Conservation (phyloP, 2,888 invertebrate genomes). For the Hemicrepidius hirtus region DNA sequence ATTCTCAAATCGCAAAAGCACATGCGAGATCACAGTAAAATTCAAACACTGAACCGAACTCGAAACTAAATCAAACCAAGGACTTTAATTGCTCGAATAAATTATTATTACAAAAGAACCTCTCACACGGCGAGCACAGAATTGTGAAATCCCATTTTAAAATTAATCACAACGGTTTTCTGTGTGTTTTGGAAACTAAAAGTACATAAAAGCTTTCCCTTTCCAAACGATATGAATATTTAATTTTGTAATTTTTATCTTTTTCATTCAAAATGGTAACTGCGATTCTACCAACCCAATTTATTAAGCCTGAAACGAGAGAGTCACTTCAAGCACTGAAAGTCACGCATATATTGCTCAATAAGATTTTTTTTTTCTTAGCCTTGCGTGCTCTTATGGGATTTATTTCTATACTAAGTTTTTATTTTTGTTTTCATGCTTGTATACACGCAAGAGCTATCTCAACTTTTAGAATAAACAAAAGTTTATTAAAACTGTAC, state of each 20-base stretch:
- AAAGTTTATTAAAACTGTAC: no score
- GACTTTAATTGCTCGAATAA: conserved; percentile 48
- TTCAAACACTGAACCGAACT: conserved; percentile 14
- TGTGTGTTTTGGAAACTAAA: conserved; percentile 37
- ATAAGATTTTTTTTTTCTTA: not conserved
- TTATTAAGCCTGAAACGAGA: not conserved
- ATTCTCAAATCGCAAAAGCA: not conserved
- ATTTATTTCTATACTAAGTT: not conserved
- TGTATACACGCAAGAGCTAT: no score
- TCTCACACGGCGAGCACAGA: conserved; percentile 27
- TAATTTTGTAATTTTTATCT: conserved; percentile 41
- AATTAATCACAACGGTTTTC: conserved; percentile 39
- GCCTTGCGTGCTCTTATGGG: not conserved
- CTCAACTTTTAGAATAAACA: no score
- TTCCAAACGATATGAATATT: conserved; percentile 42
- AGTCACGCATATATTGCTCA: not conserved
- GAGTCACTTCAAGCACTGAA: not conserved
- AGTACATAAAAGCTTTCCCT: conserved; percentile 44
- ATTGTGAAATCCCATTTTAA: conserved; percentile 37
- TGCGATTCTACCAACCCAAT: conserved; percentile 4
- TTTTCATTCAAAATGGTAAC: conserved; percentile 6
- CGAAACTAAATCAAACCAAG: conserved; percentile 38
- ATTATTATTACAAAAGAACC: conserved; percentile 46
- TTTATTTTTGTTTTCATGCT: not conserved
- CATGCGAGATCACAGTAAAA: conserved; percentile 18